Evolutionary conservation across 2,888 invertebrate species (phyloP), one percentile per base, ranked within the genome.

Genomic region (Proisotoma minuta): DNA sequence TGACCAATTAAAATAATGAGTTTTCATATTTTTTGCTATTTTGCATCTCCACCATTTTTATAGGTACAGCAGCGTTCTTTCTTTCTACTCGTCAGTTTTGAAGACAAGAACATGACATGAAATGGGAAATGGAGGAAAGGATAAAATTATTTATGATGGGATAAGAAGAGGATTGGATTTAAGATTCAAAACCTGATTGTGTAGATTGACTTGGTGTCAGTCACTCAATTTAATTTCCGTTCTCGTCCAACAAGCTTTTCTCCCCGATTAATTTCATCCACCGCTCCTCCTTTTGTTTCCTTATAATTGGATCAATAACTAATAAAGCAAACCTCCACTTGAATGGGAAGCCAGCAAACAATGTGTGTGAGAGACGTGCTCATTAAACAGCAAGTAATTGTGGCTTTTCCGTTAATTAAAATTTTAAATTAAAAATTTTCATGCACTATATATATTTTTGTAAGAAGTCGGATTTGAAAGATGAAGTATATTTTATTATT

Each of bases 171-270:
- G 43, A 43, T 43, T 43, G 18, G 43, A 43, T 43, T 43, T 43
- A 18, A 43, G 43, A 43, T 43, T 43, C n/a, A n/a, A n/a, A n/a
- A n/a, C n/a, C n/a, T n/a, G 43, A 4, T n/a, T 43, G 43, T n/a
- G 20, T 20, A 12, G 43, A 39, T 53, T 63, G 63, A 63, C 60
- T 60, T 60, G 51, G 56, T 64, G 64, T 64, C 64, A 64, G 60
- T 64, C 64, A 64, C 20, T 40, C 52, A 27, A 40, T 56, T 56
- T 56, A 56, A 43, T 56, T 47, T 34, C 47, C 56, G 26, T 54
- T 20, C 43, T 43, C 43, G 10, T 43, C 18, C 43, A 5, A n/a
- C n/a, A n/a, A n/a, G n/a, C n/a, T n/a, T n/a, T 43, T 43, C 43
- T 5, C 43, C 10, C 15, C 34, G 43, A 49, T 49, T 49, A 49